Base-by-base conservation (phyloP, 1,140 invertebrate species). In the Drosophila fuyamai region DNA sequence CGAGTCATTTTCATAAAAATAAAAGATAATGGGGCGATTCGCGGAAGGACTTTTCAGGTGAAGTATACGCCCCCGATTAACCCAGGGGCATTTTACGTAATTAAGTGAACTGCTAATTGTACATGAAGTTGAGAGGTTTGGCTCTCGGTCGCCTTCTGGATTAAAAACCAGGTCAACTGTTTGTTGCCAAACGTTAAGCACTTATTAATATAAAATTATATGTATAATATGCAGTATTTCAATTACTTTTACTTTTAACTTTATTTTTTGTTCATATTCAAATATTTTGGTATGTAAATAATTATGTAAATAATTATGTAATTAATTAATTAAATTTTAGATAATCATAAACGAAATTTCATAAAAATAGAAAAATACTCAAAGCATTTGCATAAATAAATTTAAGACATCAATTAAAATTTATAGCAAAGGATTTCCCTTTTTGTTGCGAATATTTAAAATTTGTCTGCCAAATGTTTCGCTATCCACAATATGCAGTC, bases 61-160 rank as follows among this genome's bases (percentile, higher is more conserved):
- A 82, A 86, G 79, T 82, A 65, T 71, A 50, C 62, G 60, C 53
- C 59, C 47, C 44, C 38, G 55, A 80, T 88, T 89, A 88, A 84
- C 80, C 84, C 79, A 62, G 68, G 73, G 84, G 63, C 76, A 63
- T 70, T 59, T 75, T 7, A 72, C 57, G 84, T 89, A 88, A 88
- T 88, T 88, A 78, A 65, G 61, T 60, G 58, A 80, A 74, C 76
- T 80, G 84, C 80, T 88, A 88, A 89, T 88, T 88, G 83, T 68
- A 74, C 73, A 58, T 14, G 47, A 9, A 18, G 48, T 44, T 41
- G 47, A 23, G 27, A 16, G 13, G 40, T 27, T 23, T 23, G 16
- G 56, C 59, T 38, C 44, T 51, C 10, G 18, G 29, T 36, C 29
- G 54, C 27, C 29, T 16, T 3, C 27, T 32, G 14, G n/a, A 29